Evolutionary conservation across 2,113 vertebrate species (phyloP).

Genomic region (rat (Rattus norvegicus)): DNA sequence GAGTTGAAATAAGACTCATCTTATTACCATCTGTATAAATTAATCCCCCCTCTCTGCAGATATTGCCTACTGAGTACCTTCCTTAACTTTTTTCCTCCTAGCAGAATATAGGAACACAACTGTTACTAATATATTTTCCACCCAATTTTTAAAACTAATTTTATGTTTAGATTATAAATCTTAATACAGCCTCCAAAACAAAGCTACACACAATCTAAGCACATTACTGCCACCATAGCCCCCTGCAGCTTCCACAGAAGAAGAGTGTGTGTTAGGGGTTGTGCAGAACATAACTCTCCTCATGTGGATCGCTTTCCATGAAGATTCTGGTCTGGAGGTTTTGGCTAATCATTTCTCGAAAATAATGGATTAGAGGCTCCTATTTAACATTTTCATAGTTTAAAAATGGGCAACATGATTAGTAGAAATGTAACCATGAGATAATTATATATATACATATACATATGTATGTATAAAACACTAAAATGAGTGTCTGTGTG

Average conservation of each 20-base stretch:
- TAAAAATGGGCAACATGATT: neutral
- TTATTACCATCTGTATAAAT: too few species aligned
- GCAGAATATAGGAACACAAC: neutral
- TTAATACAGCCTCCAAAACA: neutral
- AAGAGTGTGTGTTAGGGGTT: too few species aligned
- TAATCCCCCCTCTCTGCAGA: neutral
- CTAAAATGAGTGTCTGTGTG: neutral
- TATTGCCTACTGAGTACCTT: neutral
- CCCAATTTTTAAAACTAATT: neutral
- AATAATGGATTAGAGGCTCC: neutral
- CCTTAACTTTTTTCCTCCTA: neutral
- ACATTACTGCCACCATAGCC: neutral
- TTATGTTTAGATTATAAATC: neutral
- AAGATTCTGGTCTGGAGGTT: neutral
- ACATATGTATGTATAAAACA: neutral
- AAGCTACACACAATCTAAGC: neutral
- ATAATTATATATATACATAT: neutral
- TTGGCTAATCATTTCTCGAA: neutral
- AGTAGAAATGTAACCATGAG: neutral
- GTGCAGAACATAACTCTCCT: too few species aligned
- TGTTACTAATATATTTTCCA: neutral
- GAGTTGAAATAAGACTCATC: neutral
- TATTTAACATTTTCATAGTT: neutral
- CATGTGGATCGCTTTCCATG: too few species aligned
- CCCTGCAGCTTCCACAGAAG: neutral